Conservation (phyloP, 2,797 vertebrate species). For the Anolis apletophallus region DNA sequence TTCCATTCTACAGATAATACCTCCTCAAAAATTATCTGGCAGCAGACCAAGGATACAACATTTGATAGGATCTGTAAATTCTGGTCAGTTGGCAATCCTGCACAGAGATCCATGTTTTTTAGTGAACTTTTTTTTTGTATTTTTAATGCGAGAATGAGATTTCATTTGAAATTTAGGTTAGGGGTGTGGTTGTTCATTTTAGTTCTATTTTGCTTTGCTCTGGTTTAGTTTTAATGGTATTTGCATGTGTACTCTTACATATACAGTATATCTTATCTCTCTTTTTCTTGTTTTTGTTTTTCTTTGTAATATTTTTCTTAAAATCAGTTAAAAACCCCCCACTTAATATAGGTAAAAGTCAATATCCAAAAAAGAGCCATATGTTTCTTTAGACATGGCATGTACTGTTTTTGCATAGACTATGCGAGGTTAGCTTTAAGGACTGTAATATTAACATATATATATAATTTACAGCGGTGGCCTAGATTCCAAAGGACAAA, state of each 20-base stretch:
- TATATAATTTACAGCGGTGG: neutral
- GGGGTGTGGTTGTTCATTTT: too few relatives aligned
- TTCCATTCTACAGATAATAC: neutral
- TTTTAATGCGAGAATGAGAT: neutral
- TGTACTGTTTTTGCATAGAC: neutral
- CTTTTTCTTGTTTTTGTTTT: too few relatives aligned
- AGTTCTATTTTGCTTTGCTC: too few relatives aligned
- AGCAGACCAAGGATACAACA: neutral
- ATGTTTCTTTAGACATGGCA: constrained; percentile 12
- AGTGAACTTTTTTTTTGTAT: neutral
- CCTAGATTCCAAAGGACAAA: constrained; percentile 15
- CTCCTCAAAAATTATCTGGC: neutral
- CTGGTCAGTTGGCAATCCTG: too few relatives aligned
- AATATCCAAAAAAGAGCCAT: constrained; percentile 5
- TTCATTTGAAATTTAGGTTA: too few relatives aligned
- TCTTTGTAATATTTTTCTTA: too few relatives aligned
- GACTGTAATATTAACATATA: neutral
- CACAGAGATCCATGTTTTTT: neutral
- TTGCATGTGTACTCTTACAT: too few relatives aligned
- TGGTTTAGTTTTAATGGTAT: too few relatives aligned
- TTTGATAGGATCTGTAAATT: neutral
- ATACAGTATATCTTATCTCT: too few relatives aligned
- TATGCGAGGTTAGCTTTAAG: neutral
- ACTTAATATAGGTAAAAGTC: neutral
- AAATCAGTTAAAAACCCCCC: too few relatives aligned